Conservation (phyloP, 2,888 invertebrate genomes). For the Slavum lentiscoides region DNA sequence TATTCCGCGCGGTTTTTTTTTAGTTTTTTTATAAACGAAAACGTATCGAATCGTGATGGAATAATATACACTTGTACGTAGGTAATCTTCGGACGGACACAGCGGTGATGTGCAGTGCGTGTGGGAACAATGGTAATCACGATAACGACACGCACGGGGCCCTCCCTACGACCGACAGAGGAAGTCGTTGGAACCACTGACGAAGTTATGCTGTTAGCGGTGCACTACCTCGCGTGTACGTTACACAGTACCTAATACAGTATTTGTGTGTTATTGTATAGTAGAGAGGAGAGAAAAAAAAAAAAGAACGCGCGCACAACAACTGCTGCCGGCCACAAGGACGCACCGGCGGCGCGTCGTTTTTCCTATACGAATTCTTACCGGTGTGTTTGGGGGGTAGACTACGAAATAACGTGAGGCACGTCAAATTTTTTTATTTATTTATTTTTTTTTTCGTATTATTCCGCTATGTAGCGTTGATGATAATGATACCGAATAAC, state of each 20-base stretch:
- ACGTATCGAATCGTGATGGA: neutral
- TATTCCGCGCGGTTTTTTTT: too few species aligned
- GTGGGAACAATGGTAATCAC: conserved; percentile 50
- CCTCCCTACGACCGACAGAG: conserved; percentile 39
- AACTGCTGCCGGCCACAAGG: too few species aligned
- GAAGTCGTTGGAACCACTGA: conserved; percentile 36
- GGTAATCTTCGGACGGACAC: conserved; percentile 7
- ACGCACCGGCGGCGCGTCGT: too few species aligned
- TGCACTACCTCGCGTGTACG: neutral
- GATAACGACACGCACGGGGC: conserved; percentile 51
- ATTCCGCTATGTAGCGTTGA: too few species aligned
- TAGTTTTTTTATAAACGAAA: neutral
- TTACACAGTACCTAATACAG: neutral
- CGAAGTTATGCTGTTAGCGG: conserved; percentile 20
- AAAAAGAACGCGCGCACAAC: too few species aligned
- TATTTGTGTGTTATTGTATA: neutral
- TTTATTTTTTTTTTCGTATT: too few species aligned
- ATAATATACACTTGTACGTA: neutral
- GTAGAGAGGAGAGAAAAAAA: too few species aligned
- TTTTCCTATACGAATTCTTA: too few species aligned
- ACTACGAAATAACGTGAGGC: too few species aligned
- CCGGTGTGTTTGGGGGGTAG: too few species aligned
- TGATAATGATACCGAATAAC: too few species aligned
- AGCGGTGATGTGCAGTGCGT: conserved; percentile 5
- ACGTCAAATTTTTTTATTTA: too few species aligned